phyloP scores from a whole-genome alignment of 2,113 vertebrate species.

The Emydocephalus ijimae region DNA sequence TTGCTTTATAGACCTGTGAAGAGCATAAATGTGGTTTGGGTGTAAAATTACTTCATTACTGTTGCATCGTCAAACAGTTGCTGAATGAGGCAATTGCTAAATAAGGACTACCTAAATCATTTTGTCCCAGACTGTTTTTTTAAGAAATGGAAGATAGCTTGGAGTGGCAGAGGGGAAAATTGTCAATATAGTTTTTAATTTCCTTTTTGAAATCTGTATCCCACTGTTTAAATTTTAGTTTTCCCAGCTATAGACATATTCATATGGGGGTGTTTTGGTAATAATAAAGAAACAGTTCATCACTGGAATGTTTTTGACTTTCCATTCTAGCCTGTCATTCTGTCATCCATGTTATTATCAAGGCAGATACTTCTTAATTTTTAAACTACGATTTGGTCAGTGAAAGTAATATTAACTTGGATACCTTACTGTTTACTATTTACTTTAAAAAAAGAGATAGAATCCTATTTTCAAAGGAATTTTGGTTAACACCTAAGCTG shows the following conservation, averaged over 20 bases:
- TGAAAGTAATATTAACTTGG: neutral
- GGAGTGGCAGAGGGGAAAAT: neutral
- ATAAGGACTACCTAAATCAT: neutral
- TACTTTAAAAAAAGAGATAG: neutral
- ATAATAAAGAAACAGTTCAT: neutral
- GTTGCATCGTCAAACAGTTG: neutral
- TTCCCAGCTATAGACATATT: neutral
- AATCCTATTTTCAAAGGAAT: neutral
- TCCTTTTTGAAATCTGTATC: neutral
- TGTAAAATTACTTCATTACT: neutral
- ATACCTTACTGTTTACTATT: neutral
- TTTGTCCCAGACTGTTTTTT: neutral
- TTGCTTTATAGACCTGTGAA: neutral
- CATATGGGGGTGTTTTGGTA: neutral
- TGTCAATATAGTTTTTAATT: neutral
- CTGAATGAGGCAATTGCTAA: neutral
- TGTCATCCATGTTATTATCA: neutral
- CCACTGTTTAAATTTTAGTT: neutral
- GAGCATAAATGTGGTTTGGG: neutral
- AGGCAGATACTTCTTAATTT: neutral
- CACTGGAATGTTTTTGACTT: neutral
- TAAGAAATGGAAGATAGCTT: neutral
- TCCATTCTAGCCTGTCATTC: neutral
- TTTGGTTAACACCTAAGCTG: neutral
- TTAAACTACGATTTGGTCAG: neutral